phyloP scores from a whole-genome alignment of 2,888 invertebrate species.

The Orthosia incerta region DNA sequence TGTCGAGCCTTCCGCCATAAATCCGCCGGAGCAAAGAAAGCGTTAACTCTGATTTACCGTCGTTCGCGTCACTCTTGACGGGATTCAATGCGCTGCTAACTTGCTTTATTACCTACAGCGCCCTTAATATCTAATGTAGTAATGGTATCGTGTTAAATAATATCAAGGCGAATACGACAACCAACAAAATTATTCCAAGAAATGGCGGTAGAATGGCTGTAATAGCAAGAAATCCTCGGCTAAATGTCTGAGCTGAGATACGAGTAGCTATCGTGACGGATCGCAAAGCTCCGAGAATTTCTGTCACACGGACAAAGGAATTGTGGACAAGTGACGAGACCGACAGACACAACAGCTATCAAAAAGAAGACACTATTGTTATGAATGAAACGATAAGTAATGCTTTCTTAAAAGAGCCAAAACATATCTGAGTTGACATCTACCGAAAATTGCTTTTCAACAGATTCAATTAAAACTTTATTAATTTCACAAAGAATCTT shows the following conservation, averaged over 20 bases:
- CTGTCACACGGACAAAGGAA: slow-evolving; percentile 77
- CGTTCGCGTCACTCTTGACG: slow-evolving; percentile 77
- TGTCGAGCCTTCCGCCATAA: slow-evolving; percentile 80
- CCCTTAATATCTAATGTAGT: slow-evolving; percentile 60
- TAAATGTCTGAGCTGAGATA: slow-evolving; percentile 73
- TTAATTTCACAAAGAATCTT: slow-evolving; percentile 87
- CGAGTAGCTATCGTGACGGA: slow-evolving; percentile 77
- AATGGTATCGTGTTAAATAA: slow-evolving; percentile 45
- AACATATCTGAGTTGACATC: slow-evolving; percentile 75
- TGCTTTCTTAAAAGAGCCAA: slow-evolving; percentile 59
- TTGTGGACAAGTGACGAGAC: slow-evolving; percentile 71
- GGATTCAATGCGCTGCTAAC: slow-evolving; percentile 66
- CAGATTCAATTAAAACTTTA: slow-evolving; percentile 90
- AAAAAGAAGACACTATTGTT: slow-evolving; percentile 37
- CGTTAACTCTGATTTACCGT: slow-evolving; percentile 87
- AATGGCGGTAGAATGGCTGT: slow-evolving; percentile 69
- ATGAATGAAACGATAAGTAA: slow-evolving; percentile 53
- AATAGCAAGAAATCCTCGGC: slow-evolving; percentile 76
- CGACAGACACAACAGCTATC: slow-evolving; percentile 27
- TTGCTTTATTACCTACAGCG: slow-evolving; percentile 60
- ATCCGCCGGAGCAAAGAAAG: slow-evolving; percentile 83
- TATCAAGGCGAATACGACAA: slow-evolving; percentile 44
- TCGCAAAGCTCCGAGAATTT: slow-evolving; percentile 74
- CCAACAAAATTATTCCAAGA: slow-evolving; percentile 65
- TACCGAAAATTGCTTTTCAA: slow-evolving; percentile 82